Percentiles rank a stretch among this genome's conserved stretches.
These are phyloP conservation scores for Hylaea fasciaria DNA, from an alignment of 2,888 invertebrate genomes.

Conservation along the genomic window DNA sequence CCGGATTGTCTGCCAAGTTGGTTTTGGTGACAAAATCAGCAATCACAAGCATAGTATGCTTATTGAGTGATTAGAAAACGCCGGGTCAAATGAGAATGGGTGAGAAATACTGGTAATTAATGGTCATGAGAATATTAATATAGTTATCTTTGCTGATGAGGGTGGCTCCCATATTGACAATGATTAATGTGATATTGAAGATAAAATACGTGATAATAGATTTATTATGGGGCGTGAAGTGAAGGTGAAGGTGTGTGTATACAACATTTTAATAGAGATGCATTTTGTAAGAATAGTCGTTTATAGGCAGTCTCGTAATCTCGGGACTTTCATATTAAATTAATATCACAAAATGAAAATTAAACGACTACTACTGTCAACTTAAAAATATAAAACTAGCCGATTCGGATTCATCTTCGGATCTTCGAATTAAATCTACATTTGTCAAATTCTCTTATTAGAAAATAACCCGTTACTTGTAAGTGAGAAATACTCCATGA, in stretches of 20 bases:
- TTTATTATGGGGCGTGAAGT: too few species aligned
- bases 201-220: too few species aligned
- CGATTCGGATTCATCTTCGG: slow-evolving; percentile 6
- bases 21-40: background rate
- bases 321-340: background rate
- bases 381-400: slow-evolving; percentile 5
- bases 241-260: too few species aligned
- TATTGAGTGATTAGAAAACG: too few species aligned
- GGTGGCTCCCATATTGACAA: too few species aligned
- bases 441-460: slow-evolving; percentile 5
- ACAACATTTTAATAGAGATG: too few species aligned
- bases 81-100: too few species aligned
- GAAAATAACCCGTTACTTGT: background rate
- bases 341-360: background rate
- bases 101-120: too few species aligned
- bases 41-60: too few species aligned
- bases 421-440: slow-evolving; percentile 2
- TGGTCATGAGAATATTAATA: background rate
- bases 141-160: background rate
- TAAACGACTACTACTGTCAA: background rate
- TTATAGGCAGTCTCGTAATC: background rate
- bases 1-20: slow-evolving; percentile 43
- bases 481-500: too few species aligned
- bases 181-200: too few species aligned
- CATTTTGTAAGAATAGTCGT: too few species aligned